These are phyloP conservation scores for Boulengeromyrus knoepffleri DNA, from an alignment of 2,113 vertebrate genomes.

Conservation along the genomic window DNA sequence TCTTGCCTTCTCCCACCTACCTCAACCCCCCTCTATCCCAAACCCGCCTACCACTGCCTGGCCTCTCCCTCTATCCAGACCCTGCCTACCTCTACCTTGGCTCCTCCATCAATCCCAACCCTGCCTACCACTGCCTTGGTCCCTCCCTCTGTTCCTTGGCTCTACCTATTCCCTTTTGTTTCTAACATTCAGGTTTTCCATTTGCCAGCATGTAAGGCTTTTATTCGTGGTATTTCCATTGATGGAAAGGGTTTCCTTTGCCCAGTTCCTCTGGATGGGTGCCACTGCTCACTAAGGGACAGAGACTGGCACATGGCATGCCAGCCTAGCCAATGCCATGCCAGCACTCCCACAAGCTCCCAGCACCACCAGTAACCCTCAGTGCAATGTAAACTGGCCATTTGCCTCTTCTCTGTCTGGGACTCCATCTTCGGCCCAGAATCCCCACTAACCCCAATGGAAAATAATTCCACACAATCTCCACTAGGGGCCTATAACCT, in stretches of 20 bases:
- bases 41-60: too few relatives aligned
- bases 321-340: neutral
- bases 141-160: neutral
- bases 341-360: neutral
- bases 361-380: neutral
- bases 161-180: neutral
- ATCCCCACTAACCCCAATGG: neutral
- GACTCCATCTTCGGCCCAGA: neutral
- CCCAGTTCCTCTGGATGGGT: neutral
- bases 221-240: neutral
- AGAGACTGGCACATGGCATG: neutral
- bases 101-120: neutral
- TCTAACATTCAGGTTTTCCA: neutral
- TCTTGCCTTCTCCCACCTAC: neutral
- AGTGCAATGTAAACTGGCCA: neutral
- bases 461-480: neutral
- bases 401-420: neutral
- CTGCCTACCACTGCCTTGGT: neutral
- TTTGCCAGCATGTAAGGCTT: neutral
- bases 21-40: neutral
- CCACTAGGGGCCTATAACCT: neutral
- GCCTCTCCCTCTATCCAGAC: neutral
- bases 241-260: neutral
- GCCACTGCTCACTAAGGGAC: neutral
- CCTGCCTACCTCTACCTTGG: neutral